phyloP scores from a whole-genome alignment of 2,888 invertebrate species.

The Metalampra italica region DNA sequence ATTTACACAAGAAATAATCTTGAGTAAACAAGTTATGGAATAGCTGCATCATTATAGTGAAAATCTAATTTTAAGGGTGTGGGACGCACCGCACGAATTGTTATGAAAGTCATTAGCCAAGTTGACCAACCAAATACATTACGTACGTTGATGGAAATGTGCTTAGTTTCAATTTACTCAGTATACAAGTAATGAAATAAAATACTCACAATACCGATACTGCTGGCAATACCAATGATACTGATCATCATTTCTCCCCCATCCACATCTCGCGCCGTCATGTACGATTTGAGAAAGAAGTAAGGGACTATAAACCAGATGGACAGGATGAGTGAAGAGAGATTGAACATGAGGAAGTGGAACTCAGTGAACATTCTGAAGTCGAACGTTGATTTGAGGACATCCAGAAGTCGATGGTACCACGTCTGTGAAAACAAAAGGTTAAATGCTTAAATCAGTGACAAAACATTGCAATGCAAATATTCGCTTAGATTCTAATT shows the following conservation, averaged over 20 bases:
- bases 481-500: no score
- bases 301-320: conserved; percentile 97
- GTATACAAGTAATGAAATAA: conserved; percentile 7
- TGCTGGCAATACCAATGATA: conserved; percentile 91
- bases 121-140: neutral
- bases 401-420: conserved; percentile 83
- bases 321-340: conserved; percentile 92
- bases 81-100: no score
- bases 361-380: conserved; percentile 88
- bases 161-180: neutral
- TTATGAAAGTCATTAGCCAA: neutral
- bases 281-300: conserved; percentile 84
- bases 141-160: neutral
- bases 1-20: no score
- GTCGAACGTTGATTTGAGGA: conserved; percentile 84
- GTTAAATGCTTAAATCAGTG: neutral
- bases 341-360: conserved; percentile 88
- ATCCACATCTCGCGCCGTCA: conserved; percentile 81
- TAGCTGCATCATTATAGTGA: no score
- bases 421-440: conserved; percentile 78
- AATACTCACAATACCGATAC: conserved; percentile 89
- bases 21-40: no score
- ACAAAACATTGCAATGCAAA: neutral
- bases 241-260: conserved; percentile 89
- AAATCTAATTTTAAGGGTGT: no score